Evolutionary conservation across 2,113 vertebrate species (phyloP), one percentile per base, ranked within the genome.

Genomic region (Tringa solitaria): DNA sequence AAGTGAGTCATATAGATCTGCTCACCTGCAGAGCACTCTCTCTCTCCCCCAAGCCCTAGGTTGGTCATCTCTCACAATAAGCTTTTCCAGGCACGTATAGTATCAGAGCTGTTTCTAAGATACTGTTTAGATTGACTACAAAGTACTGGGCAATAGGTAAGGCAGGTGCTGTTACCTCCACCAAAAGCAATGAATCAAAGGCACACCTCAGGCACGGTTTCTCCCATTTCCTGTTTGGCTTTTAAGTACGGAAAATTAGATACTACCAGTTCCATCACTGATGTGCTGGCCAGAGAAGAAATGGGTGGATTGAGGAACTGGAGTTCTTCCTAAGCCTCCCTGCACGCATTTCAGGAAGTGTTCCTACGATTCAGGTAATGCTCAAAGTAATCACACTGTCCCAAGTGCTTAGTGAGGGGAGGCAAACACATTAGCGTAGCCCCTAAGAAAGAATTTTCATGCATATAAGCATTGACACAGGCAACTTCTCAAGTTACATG

Each of bases 181-280:
- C 32, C 45, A 78, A 54, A 87, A 88, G 54, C 72, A 65, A 43
- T 81, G 64, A 69, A 80, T 90, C 79, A 91, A 93, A 89, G 84
- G 26, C 76, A 89, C 73, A 35, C 84, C 86, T 90, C 83, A 77
- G 39, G 57, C 57, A 63, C 7, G 0, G 12, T 54, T 87, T 84
- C 81, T 95, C 64, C 73, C 56, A 46, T 87, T 94, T 95, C 93
- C 94, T 95, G 80, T 75, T 75, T 81, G 74, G 51, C 46, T 22
- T 33, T 26, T 72, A 19, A 86, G 54, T 2, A 0, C 30, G 59
- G 76, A 41, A 86, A 63, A 67, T 88, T 70, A 87, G 64, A 72
- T 41, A 45, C 30, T 37, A 37, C 35, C 87, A 84, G 53, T 39
- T 89, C 22, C 1, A 0, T 28, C 73, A 60, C 74, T 72, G 93